Percentiles rank a stretch among this genome's conserved stretches.
Conservation (phyloP, 2,797 vertebrate species). For the Columba guinea region DNA sequence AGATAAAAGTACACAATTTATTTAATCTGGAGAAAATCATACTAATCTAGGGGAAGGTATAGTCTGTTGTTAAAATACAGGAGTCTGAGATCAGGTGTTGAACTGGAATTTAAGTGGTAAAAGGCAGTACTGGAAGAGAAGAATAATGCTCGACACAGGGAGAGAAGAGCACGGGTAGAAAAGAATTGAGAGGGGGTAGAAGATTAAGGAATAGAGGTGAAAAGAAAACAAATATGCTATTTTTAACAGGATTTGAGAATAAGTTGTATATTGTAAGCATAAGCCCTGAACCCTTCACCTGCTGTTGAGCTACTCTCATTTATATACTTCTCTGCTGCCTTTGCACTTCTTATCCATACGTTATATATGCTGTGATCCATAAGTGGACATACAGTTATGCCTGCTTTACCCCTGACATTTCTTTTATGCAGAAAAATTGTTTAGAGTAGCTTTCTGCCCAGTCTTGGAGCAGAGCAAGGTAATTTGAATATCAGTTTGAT, state of each 20-base stretch:
- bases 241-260: background rate
- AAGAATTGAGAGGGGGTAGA: background rate
- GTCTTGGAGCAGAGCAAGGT: background rate
- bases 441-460: background rate
- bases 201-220: background rate
- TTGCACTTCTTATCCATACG: background rate
- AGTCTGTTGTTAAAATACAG: background rate
- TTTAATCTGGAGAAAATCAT: background rate
- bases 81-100: background rate
- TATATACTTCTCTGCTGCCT: background rate
- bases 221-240: background rate
- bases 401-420: background rate
- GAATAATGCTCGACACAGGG: background rate
- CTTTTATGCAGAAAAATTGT: background rate
- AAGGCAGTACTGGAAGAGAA: background rate
- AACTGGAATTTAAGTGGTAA: background rate
- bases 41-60: background rate
- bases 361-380: background rate
- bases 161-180: background rate
- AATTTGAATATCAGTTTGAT: background rate
- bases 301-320: background rate
- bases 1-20: background rate
- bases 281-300: background rate
- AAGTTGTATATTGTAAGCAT: background rate
- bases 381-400: background rate